A percentile compares a stretch with the other conserved stretches of the same genome.
Conservation (phyloP, 2,113 vertebrate species). For the Nesoenas mayeri region DNA sequence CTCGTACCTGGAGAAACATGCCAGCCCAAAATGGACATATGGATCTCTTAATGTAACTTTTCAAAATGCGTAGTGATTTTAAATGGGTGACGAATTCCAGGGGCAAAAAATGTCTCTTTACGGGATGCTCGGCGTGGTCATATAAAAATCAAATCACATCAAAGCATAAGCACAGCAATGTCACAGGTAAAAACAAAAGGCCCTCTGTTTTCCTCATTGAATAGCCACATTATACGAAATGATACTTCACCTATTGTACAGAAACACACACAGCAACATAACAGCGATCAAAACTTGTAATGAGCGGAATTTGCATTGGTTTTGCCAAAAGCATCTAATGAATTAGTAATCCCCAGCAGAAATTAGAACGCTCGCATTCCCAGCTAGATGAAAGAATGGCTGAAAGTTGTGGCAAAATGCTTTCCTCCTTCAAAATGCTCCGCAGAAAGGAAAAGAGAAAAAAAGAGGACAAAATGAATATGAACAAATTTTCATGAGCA, state of each 20-base stretch:
- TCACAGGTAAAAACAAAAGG: not conserved
- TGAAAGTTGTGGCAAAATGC: slow-evolving; percentile 40
- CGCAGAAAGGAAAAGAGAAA: not conserved
- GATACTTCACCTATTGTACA: not conserved
- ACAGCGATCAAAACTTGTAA: not conserved
- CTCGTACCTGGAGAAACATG: not conserved
- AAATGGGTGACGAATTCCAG: not conserved
- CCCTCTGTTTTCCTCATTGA: not conserved
- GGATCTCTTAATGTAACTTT: not conserved
- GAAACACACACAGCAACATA: not conserved
- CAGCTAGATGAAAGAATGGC: not conserved
- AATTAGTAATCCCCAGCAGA: slow-evolving; percentile 41
- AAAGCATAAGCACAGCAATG: not conserved
- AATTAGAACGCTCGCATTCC: slow-evolving; percentile 10
- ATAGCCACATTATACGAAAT: not conserved
- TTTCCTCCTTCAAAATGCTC: slow-evolving; percentile 18
- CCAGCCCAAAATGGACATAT: not conserved
- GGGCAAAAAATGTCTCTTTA: not conserved
- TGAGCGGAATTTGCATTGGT: slow-evolving; percentile 10
- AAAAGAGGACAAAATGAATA: slow-evolving; percentile 18
- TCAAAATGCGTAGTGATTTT: not conserved
- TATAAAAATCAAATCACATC: not conserved
- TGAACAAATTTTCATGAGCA: slow-evolving; percentile 36
- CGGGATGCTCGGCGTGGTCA: not conserved
- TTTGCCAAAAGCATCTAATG: slow-evolving; percentile 44